phyloP scores from a whole-genome alignment of 2,888 invertebrate species.

The Nycteola revayana region DNA sequence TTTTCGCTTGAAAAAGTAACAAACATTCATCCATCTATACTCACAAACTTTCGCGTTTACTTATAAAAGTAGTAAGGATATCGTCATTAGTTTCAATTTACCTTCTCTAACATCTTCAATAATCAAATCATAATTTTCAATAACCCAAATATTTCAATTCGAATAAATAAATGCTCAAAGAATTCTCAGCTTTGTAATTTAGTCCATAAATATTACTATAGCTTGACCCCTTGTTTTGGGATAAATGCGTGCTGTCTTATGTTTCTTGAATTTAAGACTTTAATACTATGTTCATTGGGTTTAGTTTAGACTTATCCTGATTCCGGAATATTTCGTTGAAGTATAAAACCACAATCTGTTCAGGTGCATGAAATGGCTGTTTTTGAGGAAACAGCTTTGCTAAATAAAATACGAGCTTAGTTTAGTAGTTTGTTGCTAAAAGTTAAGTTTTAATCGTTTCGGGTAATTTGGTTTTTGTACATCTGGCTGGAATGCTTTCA shows the following conservation, averaged over 20 bases:
- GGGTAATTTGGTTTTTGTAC: background rate
- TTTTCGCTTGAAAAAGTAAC: too few species aligned
- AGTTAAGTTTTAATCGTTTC: conserved; percentile 10
- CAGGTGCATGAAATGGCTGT: conserved; percentile 57
- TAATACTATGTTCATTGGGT: conserved; percentile 11
- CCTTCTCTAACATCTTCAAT: conserved; percentile 12
- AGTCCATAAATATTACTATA: conserved; percentile 29
- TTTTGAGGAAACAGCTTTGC: conserved; percentile 50
- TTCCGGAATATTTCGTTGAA: conserved; percentile 56
- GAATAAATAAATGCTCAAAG: conserved; percentile 18
- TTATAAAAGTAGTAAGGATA: too few species aligned
- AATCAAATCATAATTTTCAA: conserved; percentile 52
- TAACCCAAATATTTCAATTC: conserved; percentile 49
- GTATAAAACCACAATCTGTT: conserved; percentile 72
- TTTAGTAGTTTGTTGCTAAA: conserved; percentile 9
- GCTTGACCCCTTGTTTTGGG: conserved; percentile 15
- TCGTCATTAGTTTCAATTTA: too few species aligned
- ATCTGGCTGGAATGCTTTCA: background rate
- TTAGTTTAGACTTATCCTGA: conserved; percentile 32
- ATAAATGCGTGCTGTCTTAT: conserved; percentile 30
- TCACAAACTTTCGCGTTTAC: too few species aligned
- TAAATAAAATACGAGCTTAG: conserved; percentile 19
- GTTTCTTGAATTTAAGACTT: conserved; percentile 12
- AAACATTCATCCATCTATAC: too few species aligned
- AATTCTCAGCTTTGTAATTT: conserved; percentile 17